Evolutionary conservation across 2,113 vertebrate species (phyloP), one percentile per base, ranked within the genome.

Genomic region (Leptocoma aspasia): DNA sequence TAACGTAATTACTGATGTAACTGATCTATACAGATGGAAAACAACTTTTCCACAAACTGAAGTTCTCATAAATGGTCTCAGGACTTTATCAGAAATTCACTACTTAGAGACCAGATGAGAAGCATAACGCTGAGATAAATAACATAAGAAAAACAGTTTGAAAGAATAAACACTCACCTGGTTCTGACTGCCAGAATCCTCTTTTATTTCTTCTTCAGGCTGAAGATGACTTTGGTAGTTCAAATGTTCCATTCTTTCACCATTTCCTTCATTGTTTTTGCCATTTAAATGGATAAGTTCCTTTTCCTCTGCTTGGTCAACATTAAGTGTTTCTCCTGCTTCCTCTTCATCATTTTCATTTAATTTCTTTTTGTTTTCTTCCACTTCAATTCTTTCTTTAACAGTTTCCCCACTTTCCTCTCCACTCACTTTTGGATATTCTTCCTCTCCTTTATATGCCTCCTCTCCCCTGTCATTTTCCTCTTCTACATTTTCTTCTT

Each of bases 401-500:
- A 89, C 16, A 28, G n/a, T 56, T 59, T 89, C 70, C 41, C 12
- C 24, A 17, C 10, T 77, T 75, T 92, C 94, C 16, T 95, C 81
- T 83, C 96, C 93, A 60, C 93, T 97, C 72, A 78, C 13, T 54
- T 64, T 87, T 44, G 76, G 60, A 47, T 91, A 83, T 30, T 96
- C 86, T 68, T 92, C 96, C 11, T 96, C 75, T 80, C 89, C 94
- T 44, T 96, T 89, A 89, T 94, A 80, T 42, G 60, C 84, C 21
- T 95, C 90, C 83, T 92, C 97, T 30, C 19, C 82, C 28, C 28
- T 89, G 33, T 85, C 92, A 69, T 84, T 64, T 86, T 95, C 96
- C 77, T 96, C 94, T 85, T 96, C 97, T 61, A 75, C 79, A 26
- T 97, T 96, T 96, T 98, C 98, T 96, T 98, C 98, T 86, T 98